Conservation (phyloP, 2,113 vertebrate species). For the Zapornia atra region DNA sequence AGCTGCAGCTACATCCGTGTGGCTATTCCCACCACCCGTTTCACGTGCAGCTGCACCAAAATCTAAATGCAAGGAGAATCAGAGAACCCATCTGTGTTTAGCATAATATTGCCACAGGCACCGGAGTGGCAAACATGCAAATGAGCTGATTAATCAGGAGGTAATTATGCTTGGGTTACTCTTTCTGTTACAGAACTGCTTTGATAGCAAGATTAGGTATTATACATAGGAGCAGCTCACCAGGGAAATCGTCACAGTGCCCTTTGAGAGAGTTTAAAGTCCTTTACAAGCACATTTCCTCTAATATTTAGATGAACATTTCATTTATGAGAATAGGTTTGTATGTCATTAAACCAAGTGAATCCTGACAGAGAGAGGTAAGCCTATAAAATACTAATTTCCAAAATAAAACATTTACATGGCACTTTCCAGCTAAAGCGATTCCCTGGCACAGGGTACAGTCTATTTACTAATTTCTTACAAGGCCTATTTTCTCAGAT, state of each 20-base stretch:
- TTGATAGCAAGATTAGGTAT: slow-evolving; percentile 15
- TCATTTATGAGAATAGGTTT: slow-evolving; percentile 7
- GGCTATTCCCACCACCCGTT: slow-evolving; percentile 20
- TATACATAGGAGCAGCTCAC: not conserved
- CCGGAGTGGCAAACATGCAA: slow-evolving; percentile 24
- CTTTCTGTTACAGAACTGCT: not conserved
- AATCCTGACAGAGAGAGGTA: not conserved
- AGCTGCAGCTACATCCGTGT: not conserved
- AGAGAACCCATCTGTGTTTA: slow-evolving; percentile 42
- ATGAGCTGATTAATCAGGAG: slow-evolving; percentile 57
- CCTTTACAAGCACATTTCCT: slow-evolving; percentile 18
- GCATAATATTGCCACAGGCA: slow-evolving; percentile 16
- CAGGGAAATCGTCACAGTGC: not conserved
- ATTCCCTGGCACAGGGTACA: not conserved
- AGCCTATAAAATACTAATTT: slow-evolving; percentile 46
- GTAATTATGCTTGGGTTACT: not conserved
- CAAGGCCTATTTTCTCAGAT: not conserved
- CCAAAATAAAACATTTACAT: slow-evolving; percentile 36
- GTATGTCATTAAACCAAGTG: slow-evolving; percentile 12
- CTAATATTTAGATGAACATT: slow-evolving; percentile 19
- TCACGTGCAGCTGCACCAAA: slow-evolving; percentile 16
- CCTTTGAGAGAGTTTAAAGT: slow-evolving; percentile 10
- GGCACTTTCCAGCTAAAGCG: not conserved
- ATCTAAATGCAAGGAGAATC: not conserved
- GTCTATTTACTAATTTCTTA: slow-evolving; percentile 8